These are phyloP conservation scores for Erebia palarica DNA, from an alignment of 2,888 invertebrate species.

Conservation along the genomic window DNA sequence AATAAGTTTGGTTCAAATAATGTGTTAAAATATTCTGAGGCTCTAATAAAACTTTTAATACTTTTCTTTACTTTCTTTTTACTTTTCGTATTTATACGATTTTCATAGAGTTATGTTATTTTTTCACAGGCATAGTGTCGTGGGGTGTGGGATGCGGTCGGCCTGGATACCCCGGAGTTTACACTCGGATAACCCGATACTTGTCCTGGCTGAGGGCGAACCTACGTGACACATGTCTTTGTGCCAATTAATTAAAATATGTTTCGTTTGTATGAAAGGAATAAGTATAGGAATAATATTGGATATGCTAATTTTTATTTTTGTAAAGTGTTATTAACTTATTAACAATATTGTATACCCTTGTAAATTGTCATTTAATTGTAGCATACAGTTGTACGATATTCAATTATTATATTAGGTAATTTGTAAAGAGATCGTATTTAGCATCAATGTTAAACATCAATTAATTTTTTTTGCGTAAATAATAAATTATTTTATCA, in stretches of 20 bases:
- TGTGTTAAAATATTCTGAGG: too few species aligned
- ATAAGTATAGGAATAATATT: background rate
- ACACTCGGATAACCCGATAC: slow-evolving; percentile 87
- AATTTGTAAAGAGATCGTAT: too few species aligned
- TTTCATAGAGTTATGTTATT: too few species aligned
- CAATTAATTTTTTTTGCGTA: too few species aligned
- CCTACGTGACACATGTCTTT: slow-evolving; percentile 88
- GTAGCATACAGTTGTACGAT: too few species aligned
- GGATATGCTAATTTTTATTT: background rate
- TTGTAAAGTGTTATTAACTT: too few species aligned
- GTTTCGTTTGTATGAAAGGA: background rate
- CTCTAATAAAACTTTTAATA: background rate
- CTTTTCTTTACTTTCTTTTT: background rate
- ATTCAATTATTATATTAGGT: too few species aligned
- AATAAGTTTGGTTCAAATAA: too few species aligned
- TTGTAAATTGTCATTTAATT: too few species aligned
- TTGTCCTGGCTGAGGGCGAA: slow-evolving; percentile 89
- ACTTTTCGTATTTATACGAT: background rate
- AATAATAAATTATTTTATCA: too few species aligned
- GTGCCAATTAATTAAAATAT: slow-evolving; percentile 65
- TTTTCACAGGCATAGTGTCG: slow-evolving; percentile 87
- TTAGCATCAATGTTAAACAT: too few species aligned
- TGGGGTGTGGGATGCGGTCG: slow-evolving; percentile 92
- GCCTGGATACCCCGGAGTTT: slow-evolving; percentile 89
- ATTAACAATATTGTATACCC: too few species aligned